Percentiles rank a stretch among this genome's conserved stretches.
Conservation (phyloP, 2,888 invertebrate species). For the Chaitophorus viminalis region DNA sequence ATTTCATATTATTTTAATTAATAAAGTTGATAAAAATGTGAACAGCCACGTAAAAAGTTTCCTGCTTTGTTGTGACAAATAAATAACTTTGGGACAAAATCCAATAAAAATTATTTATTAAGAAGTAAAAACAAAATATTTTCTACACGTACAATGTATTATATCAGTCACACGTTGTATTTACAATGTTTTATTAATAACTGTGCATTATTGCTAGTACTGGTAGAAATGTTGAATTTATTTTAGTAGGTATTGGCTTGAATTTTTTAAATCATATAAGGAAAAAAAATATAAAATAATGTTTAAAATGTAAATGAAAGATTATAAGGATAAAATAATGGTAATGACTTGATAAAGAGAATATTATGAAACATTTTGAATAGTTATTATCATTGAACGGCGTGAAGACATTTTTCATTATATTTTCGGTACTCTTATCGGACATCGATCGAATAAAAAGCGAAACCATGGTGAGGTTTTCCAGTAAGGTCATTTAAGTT, state of each 20-base stretch:
- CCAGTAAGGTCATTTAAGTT: slow-evolving; percentile 26
- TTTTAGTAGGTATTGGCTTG: neutral
- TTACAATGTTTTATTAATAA: neutral
- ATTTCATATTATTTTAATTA: no score
- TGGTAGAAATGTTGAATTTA: no score
- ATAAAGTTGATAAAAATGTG: no score
- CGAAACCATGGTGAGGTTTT: slow-evolving; percentile 5
- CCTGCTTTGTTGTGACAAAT: neutral
- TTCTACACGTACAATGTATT: neutral
- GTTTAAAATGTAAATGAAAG: no score
- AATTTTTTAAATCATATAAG: neutral
- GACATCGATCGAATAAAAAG: slow-evolving; percentile 27
- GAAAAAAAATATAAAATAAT: neutral
- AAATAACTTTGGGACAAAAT: neutral
- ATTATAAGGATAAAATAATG: neutral
- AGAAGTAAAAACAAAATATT: neutral
- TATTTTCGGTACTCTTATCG: slow-evolving; percentile 26
- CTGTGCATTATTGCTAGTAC: neutral
- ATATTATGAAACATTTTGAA: neutral
- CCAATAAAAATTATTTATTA: neutral
- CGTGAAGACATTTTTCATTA: neutral
- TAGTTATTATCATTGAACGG: neutral
- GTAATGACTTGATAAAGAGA: neutral
- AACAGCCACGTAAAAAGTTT: no score
- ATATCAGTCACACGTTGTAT: neutral